Percentiles rank a stretch among this genome's conserved stretches.
Evolutionary conservation across 2,113 vertebrate species (phyloP).

Genomic region (Anolis sagrei): DNA sequence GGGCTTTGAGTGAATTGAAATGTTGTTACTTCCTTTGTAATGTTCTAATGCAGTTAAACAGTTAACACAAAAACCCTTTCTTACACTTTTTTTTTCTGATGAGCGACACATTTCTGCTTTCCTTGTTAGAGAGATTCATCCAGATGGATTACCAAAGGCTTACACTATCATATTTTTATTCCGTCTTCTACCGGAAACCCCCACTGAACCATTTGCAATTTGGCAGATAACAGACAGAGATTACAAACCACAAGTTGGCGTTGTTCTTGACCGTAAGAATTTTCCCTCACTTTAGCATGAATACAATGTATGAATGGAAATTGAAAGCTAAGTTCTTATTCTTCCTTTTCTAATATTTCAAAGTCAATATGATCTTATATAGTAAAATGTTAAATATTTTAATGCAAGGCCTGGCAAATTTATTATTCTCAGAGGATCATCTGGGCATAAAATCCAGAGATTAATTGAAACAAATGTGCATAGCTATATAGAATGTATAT

Average conservation of each 20-base stretch:
- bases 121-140: conserved; percentile 90
- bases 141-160: conserved; percentile 86
- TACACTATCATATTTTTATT: conserved; percentile 95
- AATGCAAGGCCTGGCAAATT: neutral
- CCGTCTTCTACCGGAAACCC: conserved; percentile 91
- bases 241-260: conserved; percentile 91
- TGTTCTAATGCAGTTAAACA: neutral
- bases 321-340: neutral
- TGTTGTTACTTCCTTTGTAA: neutral
- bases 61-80: neutral
- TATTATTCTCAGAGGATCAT: neutral
- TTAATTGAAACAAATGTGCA: neutral
- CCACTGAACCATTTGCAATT: conserved; percentile 90
- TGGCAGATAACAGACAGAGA: conserved; percentile 95
- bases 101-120: conserved; percentile 45
- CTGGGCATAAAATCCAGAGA: neutral
- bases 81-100: neutral
- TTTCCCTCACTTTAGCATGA: conserved; percentile 9
- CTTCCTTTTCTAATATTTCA: conserved; percentile 28
- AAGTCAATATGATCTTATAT: conserved; percentile 6
- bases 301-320: conserved; percentile 6
- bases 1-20: neutral
- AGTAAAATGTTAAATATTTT: conserved; percentile 25
- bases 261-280: conserved; percentile 91
- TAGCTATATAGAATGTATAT: neutral